phyloP scores from a whole-genome alignment of 2,888 invertebrate species.

The Acleris laterana region DNA sequence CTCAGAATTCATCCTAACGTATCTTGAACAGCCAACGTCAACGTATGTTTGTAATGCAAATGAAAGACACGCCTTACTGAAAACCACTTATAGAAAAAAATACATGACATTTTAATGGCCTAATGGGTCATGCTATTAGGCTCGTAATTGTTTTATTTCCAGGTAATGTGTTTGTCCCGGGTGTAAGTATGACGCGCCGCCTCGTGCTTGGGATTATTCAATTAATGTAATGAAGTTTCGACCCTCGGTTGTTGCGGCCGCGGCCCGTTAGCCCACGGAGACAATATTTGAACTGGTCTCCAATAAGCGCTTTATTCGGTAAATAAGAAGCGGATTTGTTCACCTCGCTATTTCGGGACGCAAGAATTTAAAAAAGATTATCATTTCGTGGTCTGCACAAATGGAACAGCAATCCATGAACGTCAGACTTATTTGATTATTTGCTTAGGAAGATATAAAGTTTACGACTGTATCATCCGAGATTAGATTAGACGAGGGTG shows the following conservation, averaged over 20 bases:
- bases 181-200: conserved; percentile 19
- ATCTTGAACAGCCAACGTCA: no score
- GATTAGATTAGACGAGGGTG: no score
- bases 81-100: background rate
- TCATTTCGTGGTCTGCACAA: no score
- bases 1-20: no score
- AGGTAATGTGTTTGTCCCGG: conserved; percentile 24
- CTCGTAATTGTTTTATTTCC: conserved; percentile 17
- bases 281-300: conserved; percentile 50
- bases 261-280: conserved; percentile 44
- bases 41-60: no score
- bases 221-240: conserved; percentile 58
- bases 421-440: no score
- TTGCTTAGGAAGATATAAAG: no score
- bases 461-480: no score
- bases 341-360: background rate
- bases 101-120: conserved; percentile 3
- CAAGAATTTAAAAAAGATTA: no score
- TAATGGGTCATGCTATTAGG: conserved; percentile 9
- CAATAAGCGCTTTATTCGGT: conserved; percentile 25
- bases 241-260: conserved; percentile 48
- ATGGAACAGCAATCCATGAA: no score
- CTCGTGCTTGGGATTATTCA: conserved; percentile 46
- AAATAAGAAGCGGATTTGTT: conserved; percentile 19
- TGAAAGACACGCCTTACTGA: no score